Evolutionary conservation across 35 echinoderm and acorn worm species (phyloP), one percentile per base, ranked within the genome.

Genomic region (Apostichopus parvimensis): DNA sequence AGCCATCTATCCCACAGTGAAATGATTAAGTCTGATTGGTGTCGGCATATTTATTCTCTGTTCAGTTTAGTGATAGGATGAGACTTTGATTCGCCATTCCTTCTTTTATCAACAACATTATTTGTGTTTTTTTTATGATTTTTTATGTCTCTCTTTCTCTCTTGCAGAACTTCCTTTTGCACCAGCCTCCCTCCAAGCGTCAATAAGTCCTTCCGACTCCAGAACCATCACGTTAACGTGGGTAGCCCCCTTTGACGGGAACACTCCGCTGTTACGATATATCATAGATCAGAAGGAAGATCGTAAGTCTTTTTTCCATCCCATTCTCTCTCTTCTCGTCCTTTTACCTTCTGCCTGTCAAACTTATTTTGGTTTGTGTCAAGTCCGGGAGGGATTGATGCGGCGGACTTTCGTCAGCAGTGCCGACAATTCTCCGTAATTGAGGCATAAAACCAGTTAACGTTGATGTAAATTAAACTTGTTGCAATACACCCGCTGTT

Each of bases 271-370:
- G 6, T 17, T 94, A 53, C 66, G 97, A 80, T 98, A 95, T 87
- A 96, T 98, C 78, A 88, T 98, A 24, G 91, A 94, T 64, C 94
- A 95, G 75, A 96, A 96, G 75, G 97, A 98, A 92, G 93, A 98
- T 77, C 90, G 97, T 98, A 93, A 96, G 93, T 87, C 86, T 72
- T 72, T 22, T 9, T 45, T 78, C 77, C 77, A 17, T 45, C 17
- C 77, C 8, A 6, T 9, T 58, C 13, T 26, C 57, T 5, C 64
- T 87, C 85, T n/a, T 64, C 25, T 34, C 15, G 64, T 87, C 17
- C 20, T 34, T 88, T 68, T 53, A n/a, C 22, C 20, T 84, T 52
- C 55, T 6, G 23, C 23, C 55, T 84, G 55, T 84, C 81, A 59
- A 24, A 59, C n/a, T 56, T 84, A 84, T 84, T 84, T 84, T 84